A percentile compares a stretch with the other conserved stretches of the same genome.
These are phyloP conservation scores for Nephrotoma flavescens DNA, from an alignment of 2,888 invertebrate genomes.

Conservation along the genomic window DNA sequence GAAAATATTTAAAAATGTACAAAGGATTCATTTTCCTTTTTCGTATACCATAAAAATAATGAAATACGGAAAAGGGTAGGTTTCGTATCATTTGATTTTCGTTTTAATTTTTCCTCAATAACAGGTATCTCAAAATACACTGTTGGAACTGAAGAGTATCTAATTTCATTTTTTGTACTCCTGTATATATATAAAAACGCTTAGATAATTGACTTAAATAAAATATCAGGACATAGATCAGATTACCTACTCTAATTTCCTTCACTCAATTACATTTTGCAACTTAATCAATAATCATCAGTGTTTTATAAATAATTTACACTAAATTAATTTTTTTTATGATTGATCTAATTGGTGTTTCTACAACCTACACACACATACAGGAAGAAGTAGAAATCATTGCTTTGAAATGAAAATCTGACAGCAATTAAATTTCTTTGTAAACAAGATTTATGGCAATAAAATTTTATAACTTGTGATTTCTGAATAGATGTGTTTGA, in stretches of 20 bases:
- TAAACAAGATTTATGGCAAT: not conserved
- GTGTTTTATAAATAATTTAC: not conserved
- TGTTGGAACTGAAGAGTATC: not conserved
- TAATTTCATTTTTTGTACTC: too few relatives aligned
- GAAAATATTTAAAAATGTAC: not conserved
- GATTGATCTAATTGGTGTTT: not conserved
- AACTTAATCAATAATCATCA: not conserved
- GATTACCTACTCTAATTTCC: not conserved
- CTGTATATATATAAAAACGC: too few relatives aligned
- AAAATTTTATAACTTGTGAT: not conserved
- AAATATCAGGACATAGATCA: not conserved
- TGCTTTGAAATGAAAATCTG: not conserved
- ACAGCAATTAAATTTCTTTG: not conserved
- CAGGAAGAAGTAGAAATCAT: not conserved
- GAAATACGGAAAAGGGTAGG: not conserved
- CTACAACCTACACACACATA: too few relatives aligned
- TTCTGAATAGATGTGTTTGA: not conserved
- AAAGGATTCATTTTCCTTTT: not conserved
- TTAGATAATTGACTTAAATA: not conserved
- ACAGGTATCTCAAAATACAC: not conserved
- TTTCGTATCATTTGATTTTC: not conserved
- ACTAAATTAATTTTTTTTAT: not conserved
- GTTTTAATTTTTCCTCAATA: not conserved
- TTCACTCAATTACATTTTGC: not conserved
- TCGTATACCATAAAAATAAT: not conserved